Evolutionary conservation across 2,113 vertebrate genomes (phyloP), one percentile per base, ranked within the genome.

Genomic region (Pedionomus torquatus): DNA sequence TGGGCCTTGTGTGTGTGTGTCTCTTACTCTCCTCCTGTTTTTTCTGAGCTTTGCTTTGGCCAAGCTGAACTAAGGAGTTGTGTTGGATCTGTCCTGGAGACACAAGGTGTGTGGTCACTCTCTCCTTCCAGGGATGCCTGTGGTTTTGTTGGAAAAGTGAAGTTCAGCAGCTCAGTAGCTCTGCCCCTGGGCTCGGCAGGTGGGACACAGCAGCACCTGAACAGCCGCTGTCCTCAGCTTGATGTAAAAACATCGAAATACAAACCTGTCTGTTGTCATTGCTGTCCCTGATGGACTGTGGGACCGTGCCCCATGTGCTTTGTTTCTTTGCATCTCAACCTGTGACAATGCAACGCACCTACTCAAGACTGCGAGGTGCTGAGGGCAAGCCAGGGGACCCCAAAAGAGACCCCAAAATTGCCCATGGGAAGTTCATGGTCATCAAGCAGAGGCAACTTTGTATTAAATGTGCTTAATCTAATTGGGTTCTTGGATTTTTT

Each of bases 231-330:
- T 30, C 6, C 23, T 24, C 26, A 6, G 19, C 41, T 30, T 14
- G 23, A 23, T 75, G 82, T 63, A 12, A 83, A 85, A 87, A 26
- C 5, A 21, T 3, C 14, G 3, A 19, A 86, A 48, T 37, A 16
- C 13, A 2, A 63, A 33, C 78, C 5, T 51, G 7, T 0, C 48
- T 8, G 2, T 21, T 80, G 41, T n/a, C 26, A 4, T 9, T 48
- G 37, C 35, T 49, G 26, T 51, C 55, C 31, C 37, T 1, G 4
- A 3, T 39, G 37, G 25, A 33, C 57, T 11, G 7, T 19, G 72
- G 14, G 18, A 17, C n/a, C n/a, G 1, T 0, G 1, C 5, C 35
- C 13, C 17, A 2, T 2, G 25, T 1, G 0, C 30, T 44, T 24
- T 18, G 28, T 48, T 14, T 18, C 64, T 60, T 54, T 64, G 33